These are phyloP conservation scores for Lanistes nyassanus DNA, from an alignment of 1,140 invertebrate genomes.

Conservation along the genomic window DNA sequence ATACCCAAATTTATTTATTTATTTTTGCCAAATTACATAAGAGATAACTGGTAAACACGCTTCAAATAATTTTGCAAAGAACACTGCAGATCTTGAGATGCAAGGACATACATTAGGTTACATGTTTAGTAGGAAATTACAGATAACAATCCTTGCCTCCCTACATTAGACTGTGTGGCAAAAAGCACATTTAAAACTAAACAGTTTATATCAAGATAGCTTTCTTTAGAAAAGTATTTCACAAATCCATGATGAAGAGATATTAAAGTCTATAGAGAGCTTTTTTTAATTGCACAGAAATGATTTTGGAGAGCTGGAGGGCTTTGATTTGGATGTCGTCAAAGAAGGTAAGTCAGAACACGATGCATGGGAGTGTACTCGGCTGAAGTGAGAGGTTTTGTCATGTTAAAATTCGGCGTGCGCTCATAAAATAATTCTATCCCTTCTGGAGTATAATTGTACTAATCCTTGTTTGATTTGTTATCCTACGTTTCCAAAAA, in stretches of 20 bases:
- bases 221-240: not conserved
- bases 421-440: not conserved
- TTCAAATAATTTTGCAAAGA: too few relatives aligned
- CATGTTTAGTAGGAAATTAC: not conserved
- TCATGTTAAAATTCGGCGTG: not conserved
- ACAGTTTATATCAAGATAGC: not conserved
- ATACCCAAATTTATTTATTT: not conserved
- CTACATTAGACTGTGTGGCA: not conserved
- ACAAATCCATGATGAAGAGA: too few relatives aligned
- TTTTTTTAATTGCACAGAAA: conserved; percentile 23
- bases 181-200: too few relatives aligned
- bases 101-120: too few relatives aligned
- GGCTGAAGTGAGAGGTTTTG: not conserved
- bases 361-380: not conserved
- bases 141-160: not conserved
- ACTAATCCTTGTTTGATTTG: not conserved
- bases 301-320: conserved; percentile 27
- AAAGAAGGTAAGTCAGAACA: conserved; percentile 24
- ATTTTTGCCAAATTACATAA: not conserved
- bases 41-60: too few relatives aligned
- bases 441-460: not conserved
- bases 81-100: too few relatives aligned
- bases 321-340: conserved; percentile 33
- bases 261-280: not conserved
- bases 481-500: not conserved